Evolutionary conservation across 2,797 vertebrate genomes (phyloP).

Genomic region (Graptemys geographica): DNA sequence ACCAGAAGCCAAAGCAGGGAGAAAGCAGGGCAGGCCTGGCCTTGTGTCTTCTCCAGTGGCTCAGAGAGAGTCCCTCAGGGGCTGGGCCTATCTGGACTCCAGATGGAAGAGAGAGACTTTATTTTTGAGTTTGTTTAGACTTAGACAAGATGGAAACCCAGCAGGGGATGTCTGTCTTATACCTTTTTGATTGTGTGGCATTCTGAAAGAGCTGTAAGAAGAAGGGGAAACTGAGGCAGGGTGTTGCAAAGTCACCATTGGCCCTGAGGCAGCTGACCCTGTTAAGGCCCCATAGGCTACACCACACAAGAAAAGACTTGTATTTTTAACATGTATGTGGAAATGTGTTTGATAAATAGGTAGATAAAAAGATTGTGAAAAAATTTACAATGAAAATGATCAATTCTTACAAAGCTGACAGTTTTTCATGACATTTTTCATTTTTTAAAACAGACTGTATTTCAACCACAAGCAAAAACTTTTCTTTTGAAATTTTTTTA

Average conservation of each 20-base stretch:
- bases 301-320: neutral
- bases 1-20: neutral
- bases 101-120: no score
- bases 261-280: neutral
- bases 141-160: neutral
- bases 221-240: neutral
- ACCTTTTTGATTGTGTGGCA: neutral
- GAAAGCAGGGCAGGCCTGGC: neutral
- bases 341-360: neutral
- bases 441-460: conserved; percentile 16
- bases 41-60: neutral
- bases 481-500: conserved; percentile 48
- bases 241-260: neutral
- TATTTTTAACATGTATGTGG: neutral
- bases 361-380: no score
- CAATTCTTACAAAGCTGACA: no score
- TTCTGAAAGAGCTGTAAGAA: neutral
- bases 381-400: no score
- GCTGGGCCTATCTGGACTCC: neutral
- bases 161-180: neutral
- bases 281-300: neutral
- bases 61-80: neutral
- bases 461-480: conserved; percentile 13
- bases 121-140: neutral
- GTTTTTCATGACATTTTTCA: neutral